Percentiles rank a stretch among this genome's conserved stretches.
These are phyloP conservation scores for Acanthopleura granulata DNA, from an alignment of 2,888 invertebrate species.

Conservation along the genomic window DNA sequence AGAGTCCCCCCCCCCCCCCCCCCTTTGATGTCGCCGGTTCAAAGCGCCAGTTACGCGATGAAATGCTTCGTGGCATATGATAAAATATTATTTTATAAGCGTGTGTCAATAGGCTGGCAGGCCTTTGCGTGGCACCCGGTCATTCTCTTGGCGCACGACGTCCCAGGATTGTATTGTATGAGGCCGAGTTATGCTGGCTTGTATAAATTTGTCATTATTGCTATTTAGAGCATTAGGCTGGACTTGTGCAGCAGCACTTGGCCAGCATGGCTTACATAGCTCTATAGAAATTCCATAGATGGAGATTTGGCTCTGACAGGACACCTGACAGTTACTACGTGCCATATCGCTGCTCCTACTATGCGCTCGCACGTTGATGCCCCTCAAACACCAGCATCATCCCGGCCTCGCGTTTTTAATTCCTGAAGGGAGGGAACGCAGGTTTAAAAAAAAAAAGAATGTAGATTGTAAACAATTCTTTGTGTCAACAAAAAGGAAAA, in stretches of 20 bases:
- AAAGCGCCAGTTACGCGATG: neutral
- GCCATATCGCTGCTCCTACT: no score
- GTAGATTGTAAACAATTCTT: conserved; percentile 7
- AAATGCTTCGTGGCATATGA: neutral
- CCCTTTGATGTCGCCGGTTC: neutral
- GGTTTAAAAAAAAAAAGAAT: neutral
- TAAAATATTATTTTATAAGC: conserved; percentile 19
- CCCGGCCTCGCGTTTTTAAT: neutral
- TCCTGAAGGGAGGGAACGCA: neutral
- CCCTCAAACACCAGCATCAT: neutral
- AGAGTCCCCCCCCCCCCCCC: neutral
- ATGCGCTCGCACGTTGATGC: neutral
- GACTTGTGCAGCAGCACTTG: neutral
- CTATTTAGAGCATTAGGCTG: conserved; percentile 11
- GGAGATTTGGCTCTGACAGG: neutral
- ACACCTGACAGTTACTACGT: neutral
- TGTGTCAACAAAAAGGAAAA: conserved; percentile 10
- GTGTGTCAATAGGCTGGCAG: neutral
- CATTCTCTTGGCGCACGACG: neutral
- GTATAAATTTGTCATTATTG: conserved; percentile 16
- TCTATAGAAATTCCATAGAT: conserved; percentile 12
- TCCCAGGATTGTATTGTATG: neutral
- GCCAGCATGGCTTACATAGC: neutral
- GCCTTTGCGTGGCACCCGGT: neutral
- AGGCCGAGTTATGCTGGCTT: neutral